A percentile compares a stretch with the other conserved stretches of the same genome.
Conservation (phyloP, 2,113 vertebrate species). For the Dendrocopos noguchii region DNA sequence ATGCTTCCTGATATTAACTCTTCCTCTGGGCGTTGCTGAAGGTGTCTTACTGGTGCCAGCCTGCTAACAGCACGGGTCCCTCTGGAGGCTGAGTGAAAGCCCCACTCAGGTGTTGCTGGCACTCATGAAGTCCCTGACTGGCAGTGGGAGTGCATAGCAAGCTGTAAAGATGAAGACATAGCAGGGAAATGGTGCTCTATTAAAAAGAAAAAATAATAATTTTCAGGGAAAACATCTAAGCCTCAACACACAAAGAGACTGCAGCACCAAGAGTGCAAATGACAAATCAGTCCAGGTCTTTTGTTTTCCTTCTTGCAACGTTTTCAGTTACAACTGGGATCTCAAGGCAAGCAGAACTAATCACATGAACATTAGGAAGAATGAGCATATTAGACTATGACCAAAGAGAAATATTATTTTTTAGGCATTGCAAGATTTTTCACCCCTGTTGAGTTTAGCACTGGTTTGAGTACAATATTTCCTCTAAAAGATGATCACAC, state of each 20-base stretch:
- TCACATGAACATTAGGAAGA: not conserved
- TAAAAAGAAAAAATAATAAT: not conserved
- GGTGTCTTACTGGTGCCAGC: not conserved
- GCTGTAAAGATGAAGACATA: not conserved
- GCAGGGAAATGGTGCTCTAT: not conserved
- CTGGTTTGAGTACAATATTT: not conserved
- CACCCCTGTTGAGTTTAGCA: not conserved
- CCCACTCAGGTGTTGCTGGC: not conserved
- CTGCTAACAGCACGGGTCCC: not conserved
- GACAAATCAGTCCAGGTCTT: not conserved
- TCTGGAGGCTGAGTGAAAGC: rapidly evolving
- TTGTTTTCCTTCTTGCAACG: not conserved
- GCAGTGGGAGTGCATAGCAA: not conserved
- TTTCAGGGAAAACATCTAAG: not conserved
- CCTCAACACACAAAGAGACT: not conserved
- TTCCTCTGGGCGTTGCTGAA: not conserved
- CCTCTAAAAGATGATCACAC: not conserved
- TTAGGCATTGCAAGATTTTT: not conserved
- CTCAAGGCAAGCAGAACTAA: conserved; percentile 10
- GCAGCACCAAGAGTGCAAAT: not conserved
- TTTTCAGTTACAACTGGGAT: not conserved
- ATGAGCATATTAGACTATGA: not conserved
- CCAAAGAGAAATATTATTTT: not conserved
- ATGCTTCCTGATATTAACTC: not conserved
- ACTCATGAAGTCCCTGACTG: not conserved